Base-by-base conservation (phyloP, 2,113 vertebrate species). In the Mus pahari region DNA sequence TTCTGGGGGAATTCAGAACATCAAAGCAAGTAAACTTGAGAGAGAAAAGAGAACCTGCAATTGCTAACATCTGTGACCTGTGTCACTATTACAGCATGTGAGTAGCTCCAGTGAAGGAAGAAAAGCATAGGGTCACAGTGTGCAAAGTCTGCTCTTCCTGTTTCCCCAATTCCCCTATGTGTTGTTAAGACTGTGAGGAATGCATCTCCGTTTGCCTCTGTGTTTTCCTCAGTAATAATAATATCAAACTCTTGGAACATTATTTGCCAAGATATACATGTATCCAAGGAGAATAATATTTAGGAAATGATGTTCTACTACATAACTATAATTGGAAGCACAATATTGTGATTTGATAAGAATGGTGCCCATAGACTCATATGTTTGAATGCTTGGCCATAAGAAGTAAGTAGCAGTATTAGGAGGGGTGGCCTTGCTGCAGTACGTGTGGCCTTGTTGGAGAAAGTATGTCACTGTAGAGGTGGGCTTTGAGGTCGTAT, bases 1-100 rank as follows among this genome's bases (percentile, higher is more conserved):
- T 95, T 92, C 81, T 94, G 28, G 77, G 77, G 22, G 22, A 88
- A 95, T 88, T 94, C 20, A 86, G 19, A 95, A 83, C 70, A 92
- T 95, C 88, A 93, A 94, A 90, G 53, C 28, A 92, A 90, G 31
- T 24, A 78, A 45, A 50, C 1, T 84, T 89, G 71, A 42, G 14
- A 92, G 20, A 90, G 45, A 58, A 86, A 82, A 45, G 36, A 50
- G 31, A 90, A 68, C 16, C 14, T 66, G 5, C n/a, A 94, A 89
- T 66, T 70, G 71, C 14, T 36, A 95, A n/a, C 26, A 92, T 82
- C 45, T 96, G 48, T 90, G 58, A 75, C 58, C 88, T 26, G 11
- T 60, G 89, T 75, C 66, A 31, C 48, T 66, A 55, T 42, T 36
- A 39, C 20, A 86, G 62, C 33, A 71, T 75, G 22, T 10, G 60